Conservation (phyloP, 2,797 vertebrate genomes). For the Anabas testudineus region DNA sequence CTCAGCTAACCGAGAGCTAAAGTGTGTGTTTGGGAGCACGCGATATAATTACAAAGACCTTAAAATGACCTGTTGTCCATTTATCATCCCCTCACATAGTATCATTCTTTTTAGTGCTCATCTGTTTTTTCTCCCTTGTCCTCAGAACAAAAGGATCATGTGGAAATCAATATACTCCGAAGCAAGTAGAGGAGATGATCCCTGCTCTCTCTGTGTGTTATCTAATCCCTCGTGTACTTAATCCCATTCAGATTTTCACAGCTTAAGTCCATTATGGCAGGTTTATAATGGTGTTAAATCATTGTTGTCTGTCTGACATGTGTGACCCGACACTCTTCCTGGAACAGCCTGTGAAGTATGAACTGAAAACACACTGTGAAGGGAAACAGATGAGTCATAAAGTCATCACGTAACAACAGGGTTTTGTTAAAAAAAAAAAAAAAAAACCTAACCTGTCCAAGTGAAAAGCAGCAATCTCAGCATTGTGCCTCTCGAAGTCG, state of each 20-base stretch:
- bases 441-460: conserved; percentile 90
- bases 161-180: conserved; percentile 61
- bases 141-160: conserved; percentile 53
- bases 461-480: conserved; percentile 97
- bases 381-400: conserved; percentile 15
- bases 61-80: background rate
- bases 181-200: conserved; percentile 55
- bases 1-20: conserved; percentile 4
- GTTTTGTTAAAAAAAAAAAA: background rate
- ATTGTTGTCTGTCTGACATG: conserved; percentile 6
- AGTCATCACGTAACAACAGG: background rate
- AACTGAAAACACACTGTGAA: conserved; percentile 14
- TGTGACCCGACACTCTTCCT: conserved; percentile 15
- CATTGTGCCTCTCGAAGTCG: conserved; percentile 96
- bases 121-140: conserved; percentile 28
- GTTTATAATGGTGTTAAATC: conserved; percentile 32
- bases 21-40: conserved; percentile 14
- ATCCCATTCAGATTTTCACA: conserved; percentile 63
- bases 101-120: conserved; percentile 22
- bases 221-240: conserved; percentile 62
- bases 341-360: conserved; percentile 2
- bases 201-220: conserved; percentile 36
- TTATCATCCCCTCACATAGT: conserved; percentile 39
- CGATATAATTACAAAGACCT: conserved; percentile 29
- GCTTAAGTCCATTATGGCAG: conserved; percentile 31